Conservation (phyloP, 1,140 invertebrate genomes). For the Zaprionus africanus region DNA sequence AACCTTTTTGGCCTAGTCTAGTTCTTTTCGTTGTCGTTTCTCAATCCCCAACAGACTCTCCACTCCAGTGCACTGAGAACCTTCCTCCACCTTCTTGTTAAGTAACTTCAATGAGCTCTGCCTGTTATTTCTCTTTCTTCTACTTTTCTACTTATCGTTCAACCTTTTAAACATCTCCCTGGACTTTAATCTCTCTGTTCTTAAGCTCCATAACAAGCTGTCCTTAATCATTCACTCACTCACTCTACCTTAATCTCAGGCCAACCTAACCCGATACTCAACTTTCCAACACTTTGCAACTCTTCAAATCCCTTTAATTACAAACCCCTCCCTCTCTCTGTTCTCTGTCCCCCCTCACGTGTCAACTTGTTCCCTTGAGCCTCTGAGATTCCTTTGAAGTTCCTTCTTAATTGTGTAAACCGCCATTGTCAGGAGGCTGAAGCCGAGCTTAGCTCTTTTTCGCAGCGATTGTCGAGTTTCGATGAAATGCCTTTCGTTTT, state of each 20-base stretch:
- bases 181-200: too few relatives aligned
- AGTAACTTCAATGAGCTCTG: too few relatives aligned
- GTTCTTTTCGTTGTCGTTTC: too few relatives aligned
- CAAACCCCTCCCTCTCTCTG: neutral
- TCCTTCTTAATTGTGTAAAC: neutral
- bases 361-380: neutral
- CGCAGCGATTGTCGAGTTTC: neutral
- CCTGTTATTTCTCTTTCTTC: too few relatives aligned
- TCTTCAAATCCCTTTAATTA: neutral
- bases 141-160: too few relatives aligned
- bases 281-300: neutral
- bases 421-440: neutral
- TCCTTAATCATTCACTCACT: neutral
- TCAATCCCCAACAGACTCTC: too few relatives aligned
- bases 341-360: neutral
- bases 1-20: too few relatives aligned
- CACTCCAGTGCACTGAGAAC: too few relatives aligned
- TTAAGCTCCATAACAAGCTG: neutral
- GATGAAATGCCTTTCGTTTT: conserved; percentile 2
- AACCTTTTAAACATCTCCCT: too few relatives aligned
- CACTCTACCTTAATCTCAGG: neutral
- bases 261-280: neutral
- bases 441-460: neutral
- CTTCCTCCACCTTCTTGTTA: too few relatives aligned
- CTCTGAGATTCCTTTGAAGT: neutral